Evolutionary conservation across 2,888 invertebrate species (phyloP), one percentile per base, ranked within the genome.

Genomic region (Cephalotes varians): DNA sequence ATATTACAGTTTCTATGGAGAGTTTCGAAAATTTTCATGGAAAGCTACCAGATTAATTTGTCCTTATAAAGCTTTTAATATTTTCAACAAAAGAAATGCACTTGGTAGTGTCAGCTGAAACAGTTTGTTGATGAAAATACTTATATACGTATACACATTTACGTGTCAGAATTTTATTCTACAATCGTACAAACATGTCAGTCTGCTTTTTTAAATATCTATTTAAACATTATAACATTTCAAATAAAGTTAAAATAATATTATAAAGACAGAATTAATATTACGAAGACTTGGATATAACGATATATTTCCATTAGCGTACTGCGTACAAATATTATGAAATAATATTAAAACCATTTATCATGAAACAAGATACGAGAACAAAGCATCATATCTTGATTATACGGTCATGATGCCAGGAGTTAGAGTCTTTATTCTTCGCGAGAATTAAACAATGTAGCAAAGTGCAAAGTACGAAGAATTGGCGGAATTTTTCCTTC

Each of bases 401-500:
- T 79, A 79, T 71, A 79, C 77, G 77, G 77, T 71, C 71, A 71
- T 71, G 77, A 79, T 44, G 77, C 71, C 56, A 71, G 71, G 58
- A 79, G 56, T 44, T 31, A 40, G 47, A 58, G 44, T 71, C 77
- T 79, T 79, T 79, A 79, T 79, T 71, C 77, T 71, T 44, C 25
- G 56, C 71, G 44, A 34, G 71, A 71, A 69, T 79, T 79, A 71
- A 79, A 79, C 77, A 79, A 79, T 79, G 71, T 79, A 79, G 77
- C 77, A 67, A 79, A 79, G 77, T 79, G 77, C 71, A 79, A 79
- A 79, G 77, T 71, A 79, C 77, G 56, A 79, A 64, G 56, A 85
- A 80, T 77, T 47, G 54, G 47, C 25, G 44, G 81, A 82, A 86
- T 87, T 87, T 84, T 82, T 81, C 64, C 25, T 60, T 37, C 21